A percentile compares a stretch with the other conserved stretches of the same genome.
These are phyloP conservation scores for Spilarctia lutea DNA, from an alignment of 2,888 invertebrate genomes.

Conservation along the genomic window DNA sequence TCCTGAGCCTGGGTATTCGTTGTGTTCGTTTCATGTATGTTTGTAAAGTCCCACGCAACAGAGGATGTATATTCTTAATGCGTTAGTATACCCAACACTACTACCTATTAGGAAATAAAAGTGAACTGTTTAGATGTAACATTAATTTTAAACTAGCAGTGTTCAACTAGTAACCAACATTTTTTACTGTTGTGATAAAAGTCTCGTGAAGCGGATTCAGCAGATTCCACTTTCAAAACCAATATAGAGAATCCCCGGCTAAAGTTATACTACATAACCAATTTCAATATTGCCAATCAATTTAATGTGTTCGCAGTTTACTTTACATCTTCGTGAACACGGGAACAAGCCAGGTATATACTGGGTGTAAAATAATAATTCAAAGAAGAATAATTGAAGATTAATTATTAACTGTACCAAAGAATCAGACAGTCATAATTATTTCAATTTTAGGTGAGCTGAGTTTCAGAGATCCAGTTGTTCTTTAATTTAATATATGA, in stretches of 20 bases:
- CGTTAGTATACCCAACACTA: background rate
- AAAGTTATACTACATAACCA: slow-evolving; percentile 8
- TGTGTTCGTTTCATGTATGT: no score
- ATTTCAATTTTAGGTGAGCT: no score
- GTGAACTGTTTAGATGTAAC: background rate
- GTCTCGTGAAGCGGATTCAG: background rate
- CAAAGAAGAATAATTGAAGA: background rate
- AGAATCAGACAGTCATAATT: no score
- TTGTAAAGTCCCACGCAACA: no score
- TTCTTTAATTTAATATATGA: no score
- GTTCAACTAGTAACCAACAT: background rate
- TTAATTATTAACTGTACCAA: no score
- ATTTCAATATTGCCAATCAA: slow-evolving; percentile 12
- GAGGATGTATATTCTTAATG: no score
- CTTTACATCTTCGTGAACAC: background rate
- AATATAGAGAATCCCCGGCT: background rate
- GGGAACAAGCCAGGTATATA: background rate
- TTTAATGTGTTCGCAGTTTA: slow-evolving; percentile 2
- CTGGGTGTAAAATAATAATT: background rate
- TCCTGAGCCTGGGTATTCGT: no score
- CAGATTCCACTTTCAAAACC: background rate
- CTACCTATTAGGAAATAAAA: no score
- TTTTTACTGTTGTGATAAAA: background rate
- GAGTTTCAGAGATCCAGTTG: no score
- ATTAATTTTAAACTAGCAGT: background rate